A percentile compares a stretch with the other conserved stretches of the same genome.
phyloP scores from a whole-genome alignment of 2,113 vertebrate species.

The Zosterops japonicus region DNA sequence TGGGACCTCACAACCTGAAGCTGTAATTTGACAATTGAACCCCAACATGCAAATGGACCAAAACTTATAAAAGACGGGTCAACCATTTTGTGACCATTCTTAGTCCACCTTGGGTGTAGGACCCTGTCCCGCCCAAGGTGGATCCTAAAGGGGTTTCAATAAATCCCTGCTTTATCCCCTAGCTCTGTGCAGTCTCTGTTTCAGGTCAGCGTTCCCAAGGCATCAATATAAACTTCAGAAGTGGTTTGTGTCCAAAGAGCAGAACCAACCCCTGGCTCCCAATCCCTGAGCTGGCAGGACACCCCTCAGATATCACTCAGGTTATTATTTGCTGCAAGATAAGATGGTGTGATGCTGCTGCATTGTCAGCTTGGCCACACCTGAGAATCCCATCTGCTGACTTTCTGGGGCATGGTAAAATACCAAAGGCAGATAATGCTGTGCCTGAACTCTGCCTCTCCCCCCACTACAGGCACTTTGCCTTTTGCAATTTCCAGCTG shows the following conservation, averaged over 20 bases:
- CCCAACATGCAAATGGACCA: no score
- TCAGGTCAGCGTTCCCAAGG: no score
- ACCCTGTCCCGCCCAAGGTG: no score
- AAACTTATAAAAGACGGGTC: no score
- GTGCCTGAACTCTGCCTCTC: neutral
- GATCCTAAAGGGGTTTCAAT: no score
- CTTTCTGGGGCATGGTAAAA: neutral
- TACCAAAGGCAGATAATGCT: neutral
- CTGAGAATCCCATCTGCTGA: neutral
- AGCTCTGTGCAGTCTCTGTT: no score
- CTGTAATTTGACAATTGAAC: no score
- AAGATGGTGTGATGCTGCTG: neutral
- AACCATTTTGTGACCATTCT: no score
- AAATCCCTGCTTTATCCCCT: no score
- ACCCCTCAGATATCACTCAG: neutral
- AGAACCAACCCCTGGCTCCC: accelerated
- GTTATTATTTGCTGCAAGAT: no score
- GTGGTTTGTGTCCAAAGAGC: neutral
- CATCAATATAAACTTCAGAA: neutral
- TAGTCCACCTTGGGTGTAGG: no score
- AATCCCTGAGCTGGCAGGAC: neutral
- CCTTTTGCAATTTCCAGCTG: neutral
- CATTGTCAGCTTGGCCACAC: neutral
- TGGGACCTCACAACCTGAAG: no score
- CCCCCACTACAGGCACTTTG: neutral